Evolutionary conservation across 2,797 vertebrate species (phyloP).

Genomic region (Crenichthys baileyi): DNA sequence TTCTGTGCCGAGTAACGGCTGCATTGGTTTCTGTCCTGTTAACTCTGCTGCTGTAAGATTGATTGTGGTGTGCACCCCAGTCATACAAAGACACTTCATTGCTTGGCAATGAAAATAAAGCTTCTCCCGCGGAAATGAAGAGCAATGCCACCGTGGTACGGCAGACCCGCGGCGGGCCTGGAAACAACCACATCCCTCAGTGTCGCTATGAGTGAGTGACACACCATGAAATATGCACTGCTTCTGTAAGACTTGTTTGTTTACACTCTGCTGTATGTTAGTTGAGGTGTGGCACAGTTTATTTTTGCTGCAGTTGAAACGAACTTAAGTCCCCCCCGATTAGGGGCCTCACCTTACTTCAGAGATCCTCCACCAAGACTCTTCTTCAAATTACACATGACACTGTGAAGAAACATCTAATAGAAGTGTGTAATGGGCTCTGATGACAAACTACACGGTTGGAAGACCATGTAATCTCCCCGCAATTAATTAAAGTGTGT

Average conservation of each 20-base stretch:
- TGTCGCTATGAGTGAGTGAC: slow-evolving; percentile 75
- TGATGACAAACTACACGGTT: slow-evolving; percentile 99
- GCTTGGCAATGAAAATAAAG: slow-evolving; percentile 81
- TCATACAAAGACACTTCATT: slow-evolving; percentile 82
- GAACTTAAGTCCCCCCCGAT: slow-evolving; percentile 67
- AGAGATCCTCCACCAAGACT: slow-evolving; percentile 82
- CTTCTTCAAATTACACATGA: slow-evolving; percentile 99
- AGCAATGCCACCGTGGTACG: slow-evolving; percentile 66
- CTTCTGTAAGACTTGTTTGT: slow-evolving; percentile 76
- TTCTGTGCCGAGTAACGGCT: slow-evolving; percentile 82
- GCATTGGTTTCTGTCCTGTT: slow-evolving; percentile 84
- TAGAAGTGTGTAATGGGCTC: slow-evolving; percentile 99
- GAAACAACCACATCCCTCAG: slow-evolving; percentile 50
- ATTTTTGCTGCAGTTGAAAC: slow-evolving; percentile 67
- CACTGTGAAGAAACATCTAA: slow-evolving; percentile 99
- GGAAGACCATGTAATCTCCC: slow-evolving; percentile 99
- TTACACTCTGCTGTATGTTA: slow-evolving; percentile 76
- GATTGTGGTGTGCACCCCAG: slow-evolving; percentile 71
- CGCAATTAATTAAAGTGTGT: slow-evolving; percentile 99
- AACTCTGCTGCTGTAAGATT: slow-evolving; percentile 79
- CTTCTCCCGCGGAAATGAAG: slow-evolving; percentile 74
- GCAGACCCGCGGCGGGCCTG: slow-evolving; percentile 50
- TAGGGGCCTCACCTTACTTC: slow-evolving; percentile 85
- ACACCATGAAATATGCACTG: slow-evolving; percentile 72
- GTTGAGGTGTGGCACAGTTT: slow-evolving; percentile 76